A percentile compares a stretch with the other conserved stretches of the same genome.
Conservation (phyloP, 2,113 vertebrate species). For the Tiliqua scincoides region DNA sequence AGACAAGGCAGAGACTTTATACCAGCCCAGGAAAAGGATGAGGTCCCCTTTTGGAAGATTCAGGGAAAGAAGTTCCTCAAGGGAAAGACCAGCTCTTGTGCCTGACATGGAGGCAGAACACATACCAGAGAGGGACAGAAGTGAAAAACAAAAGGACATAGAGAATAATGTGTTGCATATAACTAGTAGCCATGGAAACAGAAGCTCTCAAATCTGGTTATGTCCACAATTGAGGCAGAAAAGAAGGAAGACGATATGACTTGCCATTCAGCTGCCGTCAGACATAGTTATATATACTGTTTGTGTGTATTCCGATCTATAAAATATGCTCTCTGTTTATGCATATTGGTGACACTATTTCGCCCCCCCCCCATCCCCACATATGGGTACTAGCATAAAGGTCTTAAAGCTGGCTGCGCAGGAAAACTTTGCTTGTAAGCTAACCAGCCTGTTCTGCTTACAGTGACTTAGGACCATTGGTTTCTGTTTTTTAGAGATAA, state of each 20-base stretch:
- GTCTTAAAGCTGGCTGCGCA: background rate
- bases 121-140: conserved; percentile 62
- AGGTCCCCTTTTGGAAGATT: conserved; percentile 77
- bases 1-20: conserved; percentile 67
- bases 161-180: conserved; percentile 72
- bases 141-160: conserved; percentile 67
- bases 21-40: conserved; percentile 71
- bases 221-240: conserved; percentile 71
- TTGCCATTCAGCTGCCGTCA: conserved; percentile 33
- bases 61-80: conserved; percentile 85
- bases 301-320: conserved; percentile 26
- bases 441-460: background rate
- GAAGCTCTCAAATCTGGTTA: conserved; percentile 71
- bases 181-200: conserved; percentile 69
- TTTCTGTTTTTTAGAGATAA: background rate
- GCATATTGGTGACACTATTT: background rate
- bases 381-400: background rate
- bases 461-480: background rate
- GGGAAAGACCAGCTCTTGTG: conserved; percentile 76
- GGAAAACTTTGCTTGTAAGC: background rate
- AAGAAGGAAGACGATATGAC: conserved; percentile 81
- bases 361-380: too few relatives aligned
- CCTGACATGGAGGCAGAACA: conserved; percentile 64
- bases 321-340: conserved; percentile 44
- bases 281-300: conserved; percentile 44